phyloP scores from a whole-genome alignment of 2,888 invertebrate genomes.

The Apoda limacodes region DNA sequence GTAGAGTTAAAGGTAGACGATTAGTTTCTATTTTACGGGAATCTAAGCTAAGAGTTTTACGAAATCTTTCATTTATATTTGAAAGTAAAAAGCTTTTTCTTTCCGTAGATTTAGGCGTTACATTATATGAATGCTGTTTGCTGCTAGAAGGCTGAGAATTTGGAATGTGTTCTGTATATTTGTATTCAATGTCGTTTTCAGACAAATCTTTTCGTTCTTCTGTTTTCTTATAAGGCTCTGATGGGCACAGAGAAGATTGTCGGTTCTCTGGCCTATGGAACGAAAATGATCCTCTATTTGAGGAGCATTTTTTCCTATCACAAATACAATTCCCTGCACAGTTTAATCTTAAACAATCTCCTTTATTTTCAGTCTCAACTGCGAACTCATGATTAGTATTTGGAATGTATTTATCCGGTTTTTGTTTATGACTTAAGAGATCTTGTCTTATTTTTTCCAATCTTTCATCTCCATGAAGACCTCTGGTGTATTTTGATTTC shows the following conservation, averaged over 20 bases:
- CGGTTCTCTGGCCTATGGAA: slow-evolving; percentile 40
- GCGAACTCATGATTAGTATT: slow-evolving; percentile 42
- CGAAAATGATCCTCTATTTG: slow-evolving; percentile 55
- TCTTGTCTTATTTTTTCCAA: slow-evolving; percentile 59
- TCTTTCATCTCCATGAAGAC: slow-evolving; percentile 55
- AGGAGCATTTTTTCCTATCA: slow-evolving; percentile 44
- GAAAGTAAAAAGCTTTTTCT: slow-evolving; percentile 51
- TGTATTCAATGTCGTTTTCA: slow-evolving; percentile 60
- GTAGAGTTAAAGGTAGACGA: slow-evolving; percentile 40
- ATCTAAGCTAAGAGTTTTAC: slow-evolving; percentile 62
- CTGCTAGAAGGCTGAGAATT: slow-evolving; percentile 53
- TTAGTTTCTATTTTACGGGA: slow-evolving; percentile 56
- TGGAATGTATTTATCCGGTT: slow-evolving; percentile 55
- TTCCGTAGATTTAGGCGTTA: slow-evolving; percentile 60
- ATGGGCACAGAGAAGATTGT: slow-evolving; percentile 38
- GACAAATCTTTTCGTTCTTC: slow-evolving; percentile 40
- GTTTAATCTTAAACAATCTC: slow-evolving; percentile 41
- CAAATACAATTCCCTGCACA: slow-evolving; percentile 56
- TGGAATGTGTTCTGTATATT: slow-evolving; percentile 59
- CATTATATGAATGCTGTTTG: slow-evolving; percentile 53
- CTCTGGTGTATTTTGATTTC: slow-evolving; percentile 57
- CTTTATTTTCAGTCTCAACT: slow-evolving; percentile 39
- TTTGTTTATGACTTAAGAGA: slow-evolving; percentile 52
- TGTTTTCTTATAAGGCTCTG: slow-evolving; percentile 35
- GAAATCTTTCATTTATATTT: slow-evolving; percentile 58